Conservation (phyloP, 1,140 invertebrate genomes). For the Trichonephila inaurata region DNA sequence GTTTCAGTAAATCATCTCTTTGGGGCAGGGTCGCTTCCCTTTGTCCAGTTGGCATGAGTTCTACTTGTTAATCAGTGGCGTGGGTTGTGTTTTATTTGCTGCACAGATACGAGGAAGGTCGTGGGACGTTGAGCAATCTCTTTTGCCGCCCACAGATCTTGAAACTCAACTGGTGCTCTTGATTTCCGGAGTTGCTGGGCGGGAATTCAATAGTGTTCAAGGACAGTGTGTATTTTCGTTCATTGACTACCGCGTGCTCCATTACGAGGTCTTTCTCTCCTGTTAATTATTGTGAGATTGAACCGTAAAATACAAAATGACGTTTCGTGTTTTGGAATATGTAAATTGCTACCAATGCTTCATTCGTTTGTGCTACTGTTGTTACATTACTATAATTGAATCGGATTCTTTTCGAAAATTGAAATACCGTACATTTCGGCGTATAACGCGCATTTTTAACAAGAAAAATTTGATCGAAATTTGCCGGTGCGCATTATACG, state of each 20-base stretch:
- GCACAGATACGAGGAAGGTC: slow-evolving; percentile 35
- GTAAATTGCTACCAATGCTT: too few relatives aligned
- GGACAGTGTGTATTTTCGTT: slow-evolving; percentile 38
- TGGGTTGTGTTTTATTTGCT: slow-evolving; percentile 57
- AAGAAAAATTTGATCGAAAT: too few relatives aligned
- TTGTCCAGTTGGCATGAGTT: slow-evolving; percentile 58
- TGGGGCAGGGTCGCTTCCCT: slow-evolving; percentile 19
- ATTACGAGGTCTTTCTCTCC: neutral
- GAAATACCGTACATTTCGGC: too few relatives aligned
- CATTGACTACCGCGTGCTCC: neutral
- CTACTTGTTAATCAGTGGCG: slow-evolving; percentile 56
- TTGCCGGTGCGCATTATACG: too few relatives aligned
- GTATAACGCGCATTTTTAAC: too few relatives aligned
- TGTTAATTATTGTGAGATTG: neutral
- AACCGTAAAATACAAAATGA: too few relatives aligned
- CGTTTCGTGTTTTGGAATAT: too few relatives aligned
- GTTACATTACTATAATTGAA: too few relatives aligned
- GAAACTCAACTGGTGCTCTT: slow-evolving; percentile 28
- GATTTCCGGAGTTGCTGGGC: slow-evolving; percentile 39
- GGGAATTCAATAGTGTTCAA: slow-evolving; percentile 39
- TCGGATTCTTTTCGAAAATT: too few relatives aligned
- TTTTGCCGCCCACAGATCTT: slow-evolving; percentile 47
- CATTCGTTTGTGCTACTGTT: too few relatives aligned
- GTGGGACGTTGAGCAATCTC: slow-evolving; percentile 58
- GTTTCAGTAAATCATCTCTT: slow-evolving; percentile 27